phyloP scores from a whole-genome alignment of 2,797 vertebrate species.

The Garrulus glandarius region DNA sequence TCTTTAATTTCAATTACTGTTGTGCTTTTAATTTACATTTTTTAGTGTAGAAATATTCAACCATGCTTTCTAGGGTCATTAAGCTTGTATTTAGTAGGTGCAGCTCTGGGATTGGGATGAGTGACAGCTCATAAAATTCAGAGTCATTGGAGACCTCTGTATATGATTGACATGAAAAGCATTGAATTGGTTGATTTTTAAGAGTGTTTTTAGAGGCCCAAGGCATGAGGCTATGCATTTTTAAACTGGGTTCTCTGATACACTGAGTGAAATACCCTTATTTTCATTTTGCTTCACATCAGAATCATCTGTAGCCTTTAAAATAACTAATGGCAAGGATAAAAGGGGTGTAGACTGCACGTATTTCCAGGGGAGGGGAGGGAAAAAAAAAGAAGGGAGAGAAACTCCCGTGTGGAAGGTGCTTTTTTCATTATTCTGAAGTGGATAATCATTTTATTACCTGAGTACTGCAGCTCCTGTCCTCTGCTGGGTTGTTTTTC shows the following conservation, averaged over 20 bases:
- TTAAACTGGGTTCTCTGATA: not conserved
- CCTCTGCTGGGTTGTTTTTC: not conserved
- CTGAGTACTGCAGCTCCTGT: not conserved
- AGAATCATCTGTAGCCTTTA: not conserved
- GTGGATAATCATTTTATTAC: not conserved
- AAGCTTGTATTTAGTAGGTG: not conserved
- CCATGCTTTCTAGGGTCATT: not conserved
- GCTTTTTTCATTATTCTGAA: not conserved
- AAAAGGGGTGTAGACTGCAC: not conserved
- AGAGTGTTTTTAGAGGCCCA: not conserved
- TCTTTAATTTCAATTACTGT: not conserved
- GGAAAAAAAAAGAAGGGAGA: too few relatives aligned
- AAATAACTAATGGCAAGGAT: not conserved
- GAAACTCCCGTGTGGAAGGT: not conserved
- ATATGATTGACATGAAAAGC: not conserved
- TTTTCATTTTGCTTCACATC: not conserved
- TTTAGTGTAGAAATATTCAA: not conserved
- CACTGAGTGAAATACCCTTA: not conserved
- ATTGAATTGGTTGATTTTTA: conserved; percentile 10
- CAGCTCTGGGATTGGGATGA: conserved; percentile 4
- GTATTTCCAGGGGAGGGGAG: not conserved
- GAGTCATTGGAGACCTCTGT: not conserved
- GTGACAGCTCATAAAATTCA: not conserved
- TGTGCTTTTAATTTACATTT: not conserved
- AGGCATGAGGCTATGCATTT: not conserved